These are phyloP conservation scores for Prietella phreatophila DNA, from an alignment of 2,113 vertebrate species.

Conservation along the genomic window DNA sequence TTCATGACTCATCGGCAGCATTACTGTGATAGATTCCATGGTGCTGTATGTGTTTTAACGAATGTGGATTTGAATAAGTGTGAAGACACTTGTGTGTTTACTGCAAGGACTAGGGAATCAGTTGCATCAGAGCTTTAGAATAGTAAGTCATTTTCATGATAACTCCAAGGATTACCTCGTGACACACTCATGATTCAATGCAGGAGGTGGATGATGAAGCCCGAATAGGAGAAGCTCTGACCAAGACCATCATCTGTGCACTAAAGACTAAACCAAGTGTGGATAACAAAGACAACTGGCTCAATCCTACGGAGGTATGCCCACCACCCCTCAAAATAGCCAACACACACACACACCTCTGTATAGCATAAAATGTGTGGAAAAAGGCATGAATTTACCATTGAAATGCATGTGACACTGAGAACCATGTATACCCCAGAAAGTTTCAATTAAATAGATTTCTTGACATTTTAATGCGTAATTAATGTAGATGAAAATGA, in stretches of 20 bases:
- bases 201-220: slow-evolving; percentile 85
- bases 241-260: slow-evolving; percentile 81
- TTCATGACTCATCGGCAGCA: neutral
- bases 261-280: slow-evolving; percentile 77
- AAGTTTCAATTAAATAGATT: neutral
- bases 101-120: slow-evolving; percentile 44
- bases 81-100: slow-evolving; percentile 40
- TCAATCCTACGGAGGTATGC: slow-evolving; percentile 92
- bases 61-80: neutral
- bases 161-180: neutral
- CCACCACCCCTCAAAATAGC: too few species aligned
- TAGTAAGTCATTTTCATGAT: neutral
- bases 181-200: slow-evolving; percentile 4
- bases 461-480: neutral
- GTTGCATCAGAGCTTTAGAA: neutral
- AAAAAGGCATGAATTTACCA: neutral
- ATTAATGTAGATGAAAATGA: neutral
- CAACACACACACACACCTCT: neutral
- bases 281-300: slow-evolving; percentile 75
- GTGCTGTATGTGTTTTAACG: neutral
- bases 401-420: neutral
- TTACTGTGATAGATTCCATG: neutral
- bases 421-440: neutral
- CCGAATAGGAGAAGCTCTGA: slow-evolving; percentile 87
- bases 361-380: neutral